Base-by-base conservation (phyloP, 2,797 vertebrate species). In the Oreortyx pictus region DNA sequence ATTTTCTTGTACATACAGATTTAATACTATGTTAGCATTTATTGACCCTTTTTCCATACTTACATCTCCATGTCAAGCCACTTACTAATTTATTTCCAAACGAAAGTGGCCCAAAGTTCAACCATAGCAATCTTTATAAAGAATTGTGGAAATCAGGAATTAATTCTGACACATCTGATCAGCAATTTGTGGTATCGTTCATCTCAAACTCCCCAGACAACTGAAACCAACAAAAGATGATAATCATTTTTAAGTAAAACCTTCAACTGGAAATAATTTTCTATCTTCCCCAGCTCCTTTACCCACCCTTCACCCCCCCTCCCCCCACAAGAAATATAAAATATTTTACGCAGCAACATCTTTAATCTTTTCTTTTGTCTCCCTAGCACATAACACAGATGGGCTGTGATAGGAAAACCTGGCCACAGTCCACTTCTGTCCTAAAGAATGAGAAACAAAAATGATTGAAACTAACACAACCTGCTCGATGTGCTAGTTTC, bases 251-350 rank as follows among this genome's bases (percentile, higher is more conserved):
- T 86, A 92, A 96, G 81, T 90, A 87, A 47, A 90, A 37, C 75
- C 82, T 94, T 97, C 93, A 94, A 96, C 95, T 96, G 94, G 96
- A 96, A 96, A 96, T 95, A 96, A 96, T 96, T 96, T 96, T 94
- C 92, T 90, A 43, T 90, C 88, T 93, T 96, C 64, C 56, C 29
- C 41, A 76, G 33, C 49, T 89, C 64, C 29, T 75, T 52, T 64
- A 43, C 27, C 49, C 31, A 72, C 6, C 14, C 44, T 47, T 43
- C n/a, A 39, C 10, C 35, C 62, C 61, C 44, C 9, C 9, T 6
- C 10, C 35, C 62, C 61, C 44, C 9, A 9, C 7, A 7, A 65
- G 77, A 89, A 90, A 93, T 89, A 90, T 43, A 90, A 90, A 94
- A 70, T 60, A 73, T 95, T 93, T 94, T 86, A 89, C 41, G 79